A percentile compares a stretch with the other conserved stretches of the same genome.
These are phyloP conservation scores for Parochlus steinenii DNA, from an alignment of 2,888 invertebrate genomes.

Conservation along the genomic window DNA sequence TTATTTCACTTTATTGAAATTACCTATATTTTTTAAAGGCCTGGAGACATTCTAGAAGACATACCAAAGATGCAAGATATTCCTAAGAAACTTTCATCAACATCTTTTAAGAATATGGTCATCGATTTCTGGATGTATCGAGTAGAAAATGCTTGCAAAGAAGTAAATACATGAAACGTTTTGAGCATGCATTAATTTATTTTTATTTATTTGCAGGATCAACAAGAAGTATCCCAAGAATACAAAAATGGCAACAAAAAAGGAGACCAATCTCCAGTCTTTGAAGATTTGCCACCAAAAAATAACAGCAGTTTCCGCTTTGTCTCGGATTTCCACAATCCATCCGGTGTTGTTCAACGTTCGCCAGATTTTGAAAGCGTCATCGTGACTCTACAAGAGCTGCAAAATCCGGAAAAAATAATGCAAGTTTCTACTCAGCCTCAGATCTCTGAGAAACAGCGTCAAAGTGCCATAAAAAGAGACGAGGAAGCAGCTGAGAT, in stretches of 20 bases:
- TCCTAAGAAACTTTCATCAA: conserved; percentile 17
- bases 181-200: not conserved
- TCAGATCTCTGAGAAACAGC: not conserved
- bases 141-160: conserved; percentile 4
- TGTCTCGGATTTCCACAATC: conserved; percentile 12
- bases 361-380: conserved; percentile 18
- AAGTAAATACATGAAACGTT: conserved; percentile 1
- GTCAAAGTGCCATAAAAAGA: conserved; percentile 13
- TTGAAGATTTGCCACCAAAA: no score
- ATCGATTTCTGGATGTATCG: conserved; percentile 14
- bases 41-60: conserved; percentile 16
- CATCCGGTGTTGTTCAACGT: conserved; percentile 13
- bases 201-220: no score
- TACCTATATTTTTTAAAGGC: conserved; percentile 15
- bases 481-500: conserved; percentile 12
- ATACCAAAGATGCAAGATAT: conserved; percentile 14
- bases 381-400: conserved; percentile 15
- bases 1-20: not conserved
- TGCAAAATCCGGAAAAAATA: conserved; percentile 11
- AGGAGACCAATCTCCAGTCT: not conserved
- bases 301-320: conserved; percentile 7
- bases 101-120: conserved; percentile 16
- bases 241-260: not conserved
- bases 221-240: no score
- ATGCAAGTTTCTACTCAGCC: conserved; percentile 8